Percentiles rank a stretch among this genome's conserved stretches.
Conservation (phyloP, 2,113 vertebrate species). For the Pungitius pungitius region DNA sequence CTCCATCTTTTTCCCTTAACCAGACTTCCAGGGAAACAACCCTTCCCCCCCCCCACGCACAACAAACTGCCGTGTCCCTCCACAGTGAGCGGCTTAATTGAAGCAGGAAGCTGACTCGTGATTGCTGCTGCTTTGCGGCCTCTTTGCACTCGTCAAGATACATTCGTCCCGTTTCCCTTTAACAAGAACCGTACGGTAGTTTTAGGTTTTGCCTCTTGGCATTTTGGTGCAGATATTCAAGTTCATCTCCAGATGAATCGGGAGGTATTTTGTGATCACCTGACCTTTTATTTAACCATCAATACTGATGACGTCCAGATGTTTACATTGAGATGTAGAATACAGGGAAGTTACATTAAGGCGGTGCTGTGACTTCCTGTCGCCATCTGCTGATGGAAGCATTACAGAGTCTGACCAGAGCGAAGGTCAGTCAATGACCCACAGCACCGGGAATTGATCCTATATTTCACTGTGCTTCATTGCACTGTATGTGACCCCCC, state of each 20-base stretch:
- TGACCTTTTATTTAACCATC: background rate
- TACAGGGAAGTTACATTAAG: background rate
- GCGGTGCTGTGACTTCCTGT: background rate
- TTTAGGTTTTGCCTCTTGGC: too few species aligned
- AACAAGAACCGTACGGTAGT: too few species aligned
- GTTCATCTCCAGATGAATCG: background rate
- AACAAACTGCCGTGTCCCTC: slow-evolving; percentile 29
- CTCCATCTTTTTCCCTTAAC: slow-evolving; percentile 36
- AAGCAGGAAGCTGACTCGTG: slow-evolving; percentile 56
- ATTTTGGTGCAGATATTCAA: background rate
- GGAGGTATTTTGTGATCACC: background rate
- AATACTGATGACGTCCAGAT: too few species aligned
- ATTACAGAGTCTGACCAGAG: background rate
- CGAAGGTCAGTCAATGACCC: too few species aligned
- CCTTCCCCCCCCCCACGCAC: background rate
- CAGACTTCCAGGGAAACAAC: slow-evolving; percentile 33
- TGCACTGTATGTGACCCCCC: background rate
- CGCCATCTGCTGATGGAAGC: background rate
- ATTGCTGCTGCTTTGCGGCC: slow-evolving; percentile 45
- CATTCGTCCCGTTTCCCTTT: slow-evolving; percentile 41
- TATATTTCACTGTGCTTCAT: too few species aligned
- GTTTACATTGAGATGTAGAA: too few species aligned
- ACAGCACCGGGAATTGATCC: too few species aligned
- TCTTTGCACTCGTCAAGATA: slow-evolving; percentile 58
- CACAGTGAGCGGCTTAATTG: slow-evolving; percentile 38